These are phyloP conservation scores for Hemistola chrysoprasaria DNA, from an alignment of 2,888 invertebrate species.

Conservation along the genomic window DNA sequence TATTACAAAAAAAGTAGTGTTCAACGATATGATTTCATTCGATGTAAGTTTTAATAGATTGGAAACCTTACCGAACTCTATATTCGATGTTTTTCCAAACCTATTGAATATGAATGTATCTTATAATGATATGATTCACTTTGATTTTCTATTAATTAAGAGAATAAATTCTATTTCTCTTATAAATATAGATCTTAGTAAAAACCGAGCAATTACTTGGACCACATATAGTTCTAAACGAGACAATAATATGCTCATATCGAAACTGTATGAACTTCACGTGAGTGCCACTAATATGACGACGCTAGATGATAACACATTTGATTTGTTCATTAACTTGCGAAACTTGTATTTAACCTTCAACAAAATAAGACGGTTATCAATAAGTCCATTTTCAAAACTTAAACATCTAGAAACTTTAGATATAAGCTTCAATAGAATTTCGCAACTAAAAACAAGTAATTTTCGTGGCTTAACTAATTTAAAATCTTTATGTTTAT, in stretches of 20 bases:
- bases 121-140: conserved; percentile 63
- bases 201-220: conserved; percentile 66
- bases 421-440: conserved; percentile 90
- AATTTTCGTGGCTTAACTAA: conserved; percentile 90
- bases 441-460: conserved; percentile 91
- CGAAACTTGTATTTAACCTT: conserved; percentile 89
- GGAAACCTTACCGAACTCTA: conserved; percentile 53
- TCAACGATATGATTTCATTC: conserved; percentile 56
- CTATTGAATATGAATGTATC: conserved; percentile 71
- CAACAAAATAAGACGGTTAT: conserved; percentile 90
- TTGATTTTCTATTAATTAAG: conserved; percentile 60
- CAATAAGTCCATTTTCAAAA: conserved; percentile 91
- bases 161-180: conserved; percentile 54
- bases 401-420: conserved; percentile 89
- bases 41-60: conserved; percentile 70
- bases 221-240: conserved; percentile 43
- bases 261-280: conserved; percentile 70
- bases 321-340: conserved; percentile 88
- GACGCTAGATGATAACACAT: conserved; percentile 84
- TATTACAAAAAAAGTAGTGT: conserved; percentile 59
- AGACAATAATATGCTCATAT: conserved; percentile 60
- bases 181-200: conserved; percentile 70
- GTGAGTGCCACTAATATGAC: conserved; percentile 69
- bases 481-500: conserved; percentile 90
- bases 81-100: conserved; percentile 70